Conservation (phyloP, 2,888 invertebrate species). For the Sussaba pulchella region DNA sequence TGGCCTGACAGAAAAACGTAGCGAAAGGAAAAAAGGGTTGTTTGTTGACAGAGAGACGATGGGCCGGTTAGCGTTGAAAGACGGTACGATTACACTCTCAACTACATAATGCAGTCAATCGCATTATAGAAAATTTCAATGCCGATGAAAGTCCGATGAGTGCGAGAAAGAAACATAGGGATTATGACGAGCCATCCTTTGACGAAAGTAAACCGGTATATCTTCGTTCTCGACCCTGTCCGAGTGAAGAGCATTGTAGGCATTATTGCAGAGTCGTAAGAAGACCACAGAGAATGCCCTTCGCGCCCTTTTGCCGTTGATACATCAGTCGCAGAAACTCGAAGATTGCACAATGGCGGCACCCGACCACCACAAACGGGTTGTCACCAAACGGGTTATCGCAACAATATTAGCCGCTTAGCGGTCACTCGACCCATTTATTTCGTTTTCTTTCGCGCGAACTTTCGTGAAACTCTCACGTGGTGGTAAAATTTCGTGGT, state of each 20-base stretch:
- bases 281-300: background rate
- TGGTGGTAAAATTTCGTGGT: background rate
- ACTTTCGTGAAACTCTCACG: background rate
- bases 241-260: background rate
- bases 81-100: background rate
- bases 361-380: too few relatives aligned
- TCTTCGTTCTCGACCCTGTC: constrained; percentile 8
- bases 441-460: background rate
- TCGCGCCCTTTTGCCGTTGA: constrained; percentile 6
- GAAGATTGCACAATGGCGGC: background rate
- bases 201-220: constrained; percentile 19
- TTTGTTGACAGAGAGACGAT: background rate
- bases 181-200: too few relatives aligned
- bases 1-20: background rate
- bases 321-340: constrained; percentile 28
- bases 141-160: too few relatives aligned
- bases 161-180: too few relatives aligned
- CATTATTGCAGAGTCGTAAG: background rate
- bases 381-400: constrained; percentile 49
- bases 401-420: constrained; percentile 58
- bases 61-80: background rate
- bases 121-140: constrained; percentile 17
- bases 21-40: background rate
- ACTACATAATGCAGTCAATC: constrained; percentile 55
- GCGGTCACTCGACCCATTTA: constrained; percentile 19